Conservation (phyloP, 2,888 invertebrate genomes). For the Pinctada fucata region DNA sequence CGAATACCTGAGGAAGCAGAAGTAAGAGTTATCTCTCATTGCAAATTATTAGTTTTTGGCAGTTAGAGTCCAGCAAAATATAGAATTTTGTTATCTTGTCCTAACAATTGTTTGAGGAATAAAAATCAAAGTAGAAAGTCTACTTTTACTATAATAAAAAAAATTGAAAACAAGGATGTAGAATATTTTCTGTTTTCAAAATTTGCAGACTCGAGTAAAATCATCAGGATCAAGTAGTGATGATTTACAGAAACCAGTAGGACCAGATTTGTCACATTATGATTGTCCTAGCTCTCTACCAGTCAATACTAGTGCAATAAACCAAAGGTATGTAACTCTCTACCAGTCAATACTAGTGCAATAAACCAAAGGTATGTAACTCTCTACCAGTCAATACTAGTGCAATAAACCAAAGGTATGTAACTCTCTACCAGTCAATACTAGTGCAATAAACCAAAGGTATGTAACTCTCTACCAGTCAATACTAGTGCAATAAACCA, state of each 20-base stretch:
- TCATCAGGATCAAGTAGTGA: conserved; percentile 51
- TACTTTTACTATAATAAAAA: no score
- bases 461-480: conserved; percentile 8
- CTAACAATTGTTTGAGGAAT: no score
- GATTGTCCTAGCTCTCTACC: conserved; percentile 59
- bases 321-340: conserved; percentile 43
- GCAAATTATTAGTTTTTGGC: no score
- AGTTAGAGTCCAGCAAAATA: no score
- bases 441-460: conserved; percentile 55
- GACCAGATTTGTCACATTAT: conserved; percentile 51
- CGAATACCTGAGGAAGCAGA: conserved; percentile 46
- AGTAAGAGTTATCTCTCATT: conserved; percentile 2
- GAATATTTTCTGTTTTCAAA: no score
- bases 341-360: conserved; percentile 42
- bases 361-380: conserved; percentile 22
- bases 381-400: conserved; percentile 55
- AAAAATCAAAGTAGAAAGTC: no score
- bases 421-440: conserved; percentile 52
- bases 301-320: conserved; percentile 54
- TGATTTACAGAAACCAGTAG: conserved; percentile 53
- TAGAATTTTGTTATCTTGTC: no score
- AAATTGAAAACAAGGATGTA: no score
- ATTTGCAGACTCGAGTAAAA: conserved; percentile 24
- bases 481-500: conserved; percentile 52
- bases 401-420: conserved; percentile 54